Evolutionary conservation across 2,797 vertebrate species (phyloP), one percentile per base, ranked within the genome.

Genomic region (Scomberomorus guttatus): DNA sequence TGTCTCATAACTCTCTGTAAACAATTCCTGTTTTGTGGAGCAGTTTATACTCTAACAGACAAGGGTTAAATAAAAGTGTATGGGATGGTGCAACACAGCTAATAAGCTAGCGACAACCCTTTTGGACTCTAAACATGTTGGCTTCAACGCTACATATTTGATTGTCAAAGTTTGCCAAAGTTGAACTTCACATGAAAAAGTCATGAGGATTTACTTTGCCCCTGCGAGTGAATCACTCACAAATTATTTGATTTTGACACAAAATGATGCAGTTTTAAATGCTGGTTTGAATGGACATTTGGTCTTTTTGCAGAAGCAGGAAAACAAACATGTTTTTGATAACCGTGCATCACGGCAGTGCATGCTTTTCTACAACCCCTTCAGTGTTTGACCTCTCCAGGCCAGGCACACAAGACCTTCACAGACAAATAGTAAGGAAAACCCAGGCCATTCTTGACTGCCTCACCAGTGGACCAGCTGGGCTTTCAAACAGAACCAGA

Each of bases 331-430:
- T 5, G 22, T 1, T 25, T 67, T 52, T 48, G 34, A 34, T 48
- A 20, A 50, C 42, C 29, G 12, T 50, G n/a, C 22, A 13, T 32
- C 15, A 3, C n/a, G 50, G 54, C 34, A 15, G 29, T 59, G 22
- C 5, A 4, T 62, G 29, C 56, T 67, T 71, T 63, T 25, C n/a
- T 50, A 1, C 9, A 64, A 50, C 0, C 18, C 8, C 13, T 63
- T 67, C 22, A 70, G 71, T 57, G 60, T 61, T 65, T 75, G 66
- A 75, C 75, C 64, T 44, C 42, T 17, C 18, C 8, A 50, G 18
- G 18, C 6, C 17, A 50, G 18, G 17, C 18, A 50, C 46, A 20
- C 3, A 18, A 50, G 18, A 50, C 6, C 17, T 7, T 18, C 7
- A 50, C 10, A 20, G 46, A 50, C 8, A 6, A 57, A 57, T 32